These are phyloP conservation scores for Venusia cambrica DNA, from an alignment of 2,888 invertebrate species.

Conservation along the genomic window DNA sequence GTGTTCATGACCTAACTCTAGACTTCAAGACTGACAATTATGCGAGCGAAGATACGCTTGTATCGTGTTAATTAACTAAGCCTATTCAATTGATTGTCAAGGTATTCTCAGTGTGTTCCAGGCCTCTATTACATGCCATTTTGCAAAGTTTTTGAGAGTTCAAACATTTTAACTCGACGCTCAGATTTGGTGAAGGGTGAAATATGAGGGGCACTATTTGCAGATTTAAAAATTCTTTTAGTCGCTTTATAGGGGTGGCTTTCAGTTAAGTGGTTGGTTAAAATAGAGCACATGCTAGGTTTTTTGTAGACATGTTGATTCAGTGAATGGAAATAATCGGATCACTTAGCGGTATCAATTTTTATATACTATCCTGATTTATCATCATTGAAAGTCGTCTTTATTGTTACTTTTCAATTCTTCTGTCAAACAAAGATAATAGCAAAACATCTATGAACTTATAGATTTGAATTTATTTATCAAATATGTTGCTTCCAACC, in stretches of 20 bases:
- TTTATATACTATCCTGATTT: no score
- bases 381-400: slow-evolving; percentile 1
- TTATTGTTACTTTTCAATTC: slow-evolving; percentile 1
- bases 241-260: slow-evolving; percentile 41
- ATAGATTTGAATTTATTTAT: neutral
- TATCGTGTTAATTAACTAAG: no score
- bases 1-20: no score
- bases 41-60: no score
- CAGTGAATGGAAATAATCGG: slow-evolving; percentile 15
- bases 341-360: no score
- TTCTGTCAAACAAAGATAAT: no score
- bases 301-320: slow-evolving; percentile 25
- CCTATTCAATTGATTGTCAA: no score
- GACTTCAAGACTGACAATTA: no score
- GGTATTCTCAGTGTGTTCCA: slow-evolving; percentile 33
- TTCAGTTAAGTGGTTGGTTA: slow-evolving; percentile 44
- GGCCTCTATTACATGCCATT: slow-evolving; percentile 39
- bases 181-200: slow-evolving; percentile 58
- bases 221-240: slow-evolving; percentile 64
- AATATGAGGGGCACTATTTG: slow-evolving; percentile 64
- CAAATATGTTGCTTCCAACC: slow-evolving; percentile 3
- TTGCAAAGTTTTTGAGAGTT: slow-evolving; percentile 54
- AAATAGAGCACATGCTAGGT: slow-evolving; percentile 48
- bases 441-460: no score
- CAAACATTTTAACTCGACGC: slow-evolving; percentile 54